Conservation (phyloP, 2,888 invertebrate genomes). For the Stenodera caucasica region DNA sequence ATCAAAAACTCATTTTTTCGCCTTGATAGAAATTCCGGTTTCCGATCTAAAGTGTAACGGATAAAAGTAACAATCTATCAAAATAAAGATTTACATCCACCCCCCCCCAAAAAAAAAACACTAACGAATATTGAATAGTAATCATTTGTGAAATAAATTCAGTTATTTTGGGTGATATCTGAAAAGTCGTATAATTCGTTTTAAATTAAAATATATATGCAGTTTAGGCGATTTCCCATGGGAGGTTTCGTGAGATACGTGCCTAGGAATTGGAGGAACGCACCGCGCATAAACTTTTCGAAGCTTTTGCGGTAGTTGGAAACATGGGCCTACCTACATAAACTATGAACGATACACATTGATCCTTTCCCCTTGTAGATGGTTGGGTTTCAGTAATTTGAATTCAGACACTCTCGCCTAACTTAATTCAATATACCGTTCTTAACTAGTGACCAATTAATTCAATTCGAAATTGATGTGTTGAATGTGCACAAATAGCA, state of each 20-base stretch:
- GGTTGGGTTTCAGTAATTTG: not conserved
- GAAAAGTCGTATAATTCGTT: constrained; percentile 34
- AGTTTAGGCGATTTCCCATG: constrained; percentile 38
- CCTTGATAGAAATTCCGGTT: not conserved
- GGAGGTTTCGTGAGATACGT: constrained; percentile 37
- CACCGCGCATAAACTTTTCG: constrained; percentile 29
- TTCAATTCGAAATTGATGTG: not conserved
- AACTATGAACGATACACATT: not conserved
- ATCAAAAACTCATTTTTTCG: not conserved
- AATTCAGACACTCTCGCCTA: not conserved
- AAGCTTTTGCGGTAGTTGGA: constrained; percentile 14
- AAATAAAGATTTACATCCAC: no score
- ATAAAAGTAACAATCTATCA: no score
- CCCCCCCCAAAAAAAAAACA: constrained; percentile 1
- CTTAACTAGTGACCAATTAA: not conserved
- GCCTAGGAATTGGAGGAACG: constrained; percentile 25
- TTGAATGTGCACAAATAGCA: not conserved
- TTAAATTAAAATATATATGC: constrained; percentile 40
- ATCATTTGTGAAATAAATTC: not conserved
- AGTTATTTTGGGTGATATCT: constrained; percentile 14
- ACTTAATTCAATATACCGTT: not conserved
- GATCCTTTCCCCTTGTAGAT: not conserved
- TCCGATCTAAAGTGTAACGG: not conserved
- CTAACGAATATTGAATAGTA: not conserved
- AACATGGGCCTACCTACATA: not conserved